Evolutionary conservation across 2,888 invertebrate genomes (phyloP).

Genomic region (Heliconius erato): DNA sequence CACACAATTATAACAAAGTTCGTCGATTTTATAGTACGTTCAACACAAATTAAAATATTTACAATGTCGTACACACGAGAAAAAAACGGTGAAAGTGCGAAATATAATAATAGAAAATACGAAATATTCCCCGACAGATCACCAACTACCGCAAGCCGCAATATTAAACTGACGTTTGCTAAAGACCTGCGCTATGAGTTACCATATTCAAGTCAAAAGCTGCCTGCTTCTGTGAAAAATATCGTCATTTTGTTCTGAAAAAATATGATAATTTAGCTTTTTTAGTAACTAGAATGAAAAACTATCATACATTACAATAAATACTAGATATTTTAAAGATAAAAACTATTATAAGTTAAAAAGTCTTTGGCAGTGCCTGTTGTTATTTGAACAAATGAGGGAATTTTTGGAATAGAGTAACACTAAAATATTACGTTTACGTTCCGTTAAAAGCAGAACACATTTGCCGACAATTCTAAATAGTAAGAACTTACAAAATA

Average conservation of each 20-base stretch:
- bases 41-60: slow-evolving; percentile 56
- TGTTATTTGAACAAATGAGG: neutral
- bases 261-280: neutral
- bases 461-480: neutral
- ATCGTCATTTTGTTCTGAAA: neutral
- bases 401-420: neutral
- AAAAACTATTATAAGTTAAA: neutral
- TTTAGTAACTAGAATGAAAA: neutral
- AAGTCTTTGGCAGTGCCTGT: neutral
- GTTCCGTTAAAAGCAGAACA: slow-evolving; percentile 8
- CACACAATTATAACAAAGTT: slow-evolving; percentile 12
- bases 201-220: slow-evolving; percentile 24
- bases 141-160: slow-evolving; percentile 72
- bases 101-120: slow-evolving; percentile 59
- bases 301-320: neutral
- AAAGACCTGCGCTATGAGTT: slow-evolving; percentile 32
- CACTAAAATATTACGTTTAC: neutral
- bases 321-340: neutral
- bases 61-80: slow-evolving; percentile 50
- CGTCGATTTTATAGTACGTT: neutral
- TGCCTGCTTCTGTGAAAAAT: slow-evolving; percentile 33
- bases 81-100: slow-evolving; percentile 72
- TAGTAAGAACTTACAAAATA: neutral
- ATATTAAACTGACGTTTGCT: slow-evolving; percentile 70
- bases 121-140: slow-evolving; percentile 56